Evolutionary conservation across 2,113 vertebrate species (phyloP), one percentile per base, ranked within the genome.

Genomic region (Lophochroa leadbeateri): DNA sequence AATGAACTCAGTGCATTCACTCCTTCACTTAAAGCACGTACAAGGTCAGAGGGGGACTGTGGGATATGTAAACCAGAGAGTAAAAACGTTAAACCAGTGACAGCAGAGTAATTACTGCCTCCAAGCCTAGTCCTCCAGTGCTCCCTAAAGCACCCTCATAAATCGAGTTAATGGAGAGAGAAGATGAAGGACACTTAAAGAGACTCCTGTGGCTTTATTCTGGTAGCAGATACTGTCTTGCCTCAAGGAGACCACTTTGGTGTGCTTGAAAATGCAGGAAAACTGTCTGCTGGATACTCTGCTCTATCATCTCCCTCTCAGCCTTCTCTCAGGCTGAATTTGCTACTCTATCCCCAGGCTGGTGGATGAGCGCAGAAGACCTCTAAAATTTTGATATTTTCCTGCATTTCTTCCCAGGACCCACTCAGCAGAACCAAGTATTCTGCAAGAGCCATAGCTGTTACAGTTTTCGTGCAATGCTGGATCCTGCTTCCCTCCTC

Each of bases 61-160:
- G 70, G 67, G 33, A 69, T 69, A 41, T 84, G 72, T 71, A 82
- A 88, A 83, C 39, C 6, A 64, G 50, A 76, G 39, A 47, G 44
- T n/a, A 90, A 90, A 87, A 57, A 67, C 0, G 1, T 82, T 88
- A 94, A 93, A 90, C 39, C 44, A 44, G 20, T 79, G 86, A 64
- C 88, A 93, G 90, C 53, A 83, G 65, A 92, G 64, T 95, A 94
- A 92, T 96, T 92, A 75, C 65, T 69, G 63, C 90, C 92, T 86
- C 52, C 46, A 58, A 77, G 31, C 53, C 68, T 67, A 29, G 41
- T 70, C 69, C 55, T 93, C 19, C 5, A 93, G 52, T 24, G 72
- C 35, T 86, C 60, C 79, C 85, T 93, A 39, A 94, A 88, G 83
- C 69, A 81, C 55, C 19, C 63, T 89, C 69, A 81, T 93, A 90